These are phyloP conservation scores for Leucosticte australis DNA, from an alignment of 2,113 vertebrate genomes.

Conservation along the genomic window DNA sequence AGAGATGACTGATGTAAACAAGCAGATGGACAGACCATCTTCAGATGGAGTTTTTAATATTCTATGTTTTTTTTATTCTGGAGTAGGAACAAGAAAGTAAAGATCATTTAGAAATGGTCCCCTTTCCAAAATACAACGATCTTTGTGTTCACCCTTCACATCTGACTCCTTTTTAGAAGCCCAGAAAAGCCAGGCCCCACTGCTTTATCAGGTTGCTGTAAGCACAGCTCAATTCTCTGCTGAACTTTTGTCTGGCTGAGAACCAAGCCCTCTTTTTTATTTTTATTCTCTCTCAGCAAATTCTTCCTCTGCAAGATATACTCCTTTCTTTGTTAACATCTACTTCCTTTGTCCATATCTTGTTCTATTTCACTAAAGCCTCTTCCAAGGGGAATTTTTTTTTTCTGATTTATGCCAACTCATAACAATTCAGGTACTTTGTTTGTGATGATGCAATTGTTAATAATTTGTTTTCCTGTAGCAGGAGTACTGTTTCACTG, in stretches of 20 bases:
- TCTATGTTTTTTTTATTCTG: not conserved
- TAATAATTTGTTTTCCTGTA: not conserved
- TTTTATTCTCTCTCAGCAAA: not conserved
- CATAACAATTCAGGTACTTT: not conserved
- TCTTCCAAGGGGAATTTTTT: not conserved
- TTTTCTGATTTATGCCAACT: not conserved
- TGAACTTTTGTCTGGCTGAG: conserved; percentile 15
- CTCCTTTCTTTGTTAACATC: not conserved
- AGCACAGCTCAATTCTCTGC: accelerated
- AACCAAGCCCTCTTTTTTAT: not conserved
- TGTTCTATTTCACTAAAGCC: not conserved
- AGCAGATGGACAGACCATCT: not conserved
- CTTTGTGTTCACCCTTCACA: not conserved
- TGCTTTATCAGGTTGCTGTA: not conserved
- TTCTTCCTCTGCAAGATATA: not conserved
- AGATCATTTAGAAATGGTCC: not conserved
- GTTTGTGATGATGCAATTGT: not conserved
- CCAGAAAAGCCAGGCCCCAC: not conserved
- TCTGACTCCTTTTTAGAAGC: not conserved
- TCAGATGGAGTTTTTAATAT: not conserved
- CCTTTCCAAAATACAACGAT: not conserved
- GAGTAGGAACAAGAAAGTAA: not conserved
- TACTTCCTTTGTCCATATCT: not conserved
- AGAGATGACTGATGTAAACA: not conserved
- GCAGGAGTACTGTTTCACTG: not conserved